phyloP scores from a whole-genome alignment of 2,113 vertebrate genomes.

The Nettapus auritus region DNA sequence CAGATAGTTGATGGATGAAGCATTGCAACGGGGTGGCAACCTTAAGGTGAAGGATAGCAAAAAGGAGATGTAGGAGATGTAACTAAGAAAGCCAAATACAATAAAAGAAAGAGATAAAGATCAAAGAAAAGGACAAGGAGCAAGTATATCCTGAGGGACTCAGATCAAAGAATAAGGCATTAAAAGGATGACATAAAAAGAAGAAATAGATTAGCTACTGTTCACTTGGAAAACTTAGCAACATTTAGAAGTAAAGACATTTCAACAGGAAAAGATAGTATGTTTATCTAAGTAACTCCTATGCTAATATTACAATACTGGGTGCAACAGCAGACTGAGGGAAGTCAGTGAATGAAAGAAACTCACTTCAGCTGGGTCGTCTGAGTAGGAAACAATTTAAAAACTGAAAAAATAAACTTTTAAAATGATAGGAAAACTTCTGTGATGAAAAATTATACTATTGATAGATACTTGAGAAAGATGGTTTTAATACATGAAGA shows the following conservation, averaged over 20 bases:
- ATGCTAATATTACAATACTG: background rate
- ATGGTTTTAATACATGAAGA: background rate
- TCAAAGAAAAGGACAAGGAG: slow-evolving; percentile 29
- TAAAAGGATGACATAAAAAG: background rate
- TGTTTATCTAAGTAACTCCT: background rate
- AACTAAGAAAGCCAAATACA: background rate
- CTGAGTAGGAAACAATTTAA: background rate
- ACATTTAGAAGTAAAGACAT: background rate
- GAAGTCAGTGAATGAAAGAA: background rate
- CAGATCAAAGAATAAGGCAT: slow-evolving; percentile 19
- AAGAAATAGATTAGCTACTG: background rate
- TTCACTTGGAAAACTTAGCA: background rate
- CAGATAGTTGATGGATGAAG: background rate
- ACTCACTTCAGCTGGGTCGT: background rate
- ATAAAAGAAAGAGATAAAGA: slow-evolving; percentile 30
- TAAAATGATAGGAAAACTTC: background rate
- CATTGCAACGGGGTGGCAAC: background rate
- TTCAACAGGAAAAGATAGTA: background rate
- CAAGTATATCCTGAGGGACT: background rate
- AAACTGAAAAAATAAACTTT: background rate
- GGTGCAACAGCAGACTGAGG: background rate
- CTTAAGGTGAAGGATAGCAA: background rate
- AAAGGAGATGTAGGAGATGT: background rate
- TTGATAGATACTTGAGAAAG: background rate
- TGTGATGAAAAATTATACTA: background rate